Percentiles rank a stretch among this genome's conserved stretches.
These are phyloP conservation scores for Lagorchestes hirsutus DNA, from an alignment of 2,797 vertebrate genomes.

Conservation along the genomic window DNA sequence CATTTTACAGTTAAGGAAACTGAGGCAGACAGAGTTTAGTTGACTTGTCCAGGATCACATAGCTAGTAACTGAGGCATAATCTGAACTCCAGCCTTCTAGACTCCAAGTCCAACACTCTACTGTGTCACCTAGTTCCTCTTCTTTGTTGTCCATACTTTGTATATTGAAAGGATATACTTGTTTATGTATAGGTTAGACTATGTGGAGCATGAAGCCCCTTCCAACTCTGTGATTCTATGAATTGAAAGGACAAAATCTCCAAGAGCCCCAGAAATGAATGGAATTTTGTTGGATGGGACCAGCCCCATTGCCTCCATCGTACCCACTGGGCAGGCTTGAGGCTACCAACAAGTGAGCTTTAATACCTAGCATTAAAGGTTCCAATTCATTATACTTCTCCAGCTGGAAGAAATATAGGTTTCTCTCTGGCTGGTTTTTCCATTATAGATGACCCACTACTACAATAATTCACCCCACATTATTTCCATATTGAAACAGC, in stretches of 20 bases:
- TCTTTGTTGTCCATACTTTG: neutral
- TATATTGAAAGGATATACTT: neutral
- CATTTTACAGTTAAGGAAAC: neutral
- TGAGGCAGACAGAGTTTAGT: neutral
- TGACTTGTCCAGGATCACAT: neutral
- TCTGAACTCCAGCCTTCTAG: neutral
- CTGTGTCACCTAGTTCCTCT: neutral
- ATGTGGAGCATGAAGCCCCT: neutral
- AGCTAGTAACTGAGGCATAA: neutral
- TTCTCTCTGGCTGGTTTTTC: conserved; percentile 38
- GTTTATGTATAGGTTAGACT: neutral
- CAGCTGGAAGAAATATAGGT: conserved; percentile 55
- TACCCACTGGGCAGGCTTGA: neutral
- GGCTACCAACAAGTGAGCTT: neutral
- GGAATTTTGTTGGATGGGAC: neutral
- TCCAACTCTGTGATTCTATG: neutral
- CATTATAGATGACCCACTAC: conserved; percentile 12
- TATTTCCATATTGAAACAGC: conserved; percentile 20
- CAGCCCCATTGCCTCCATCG: rapidly evolving
- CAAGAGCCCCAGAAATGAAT: neutral
- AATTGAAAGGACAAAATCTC: neutral
- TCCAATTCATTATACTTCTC: conserved; percentile 56
- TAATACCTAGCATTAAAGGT: neutral
- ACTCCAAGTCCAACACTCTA: neutral
- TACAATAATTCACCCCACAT: conserved; percentile 46